Evolutionary conservation across 2,888 invertebrate species (phyloP).

Genomic region (Crocallis elinguaria): DNA sequence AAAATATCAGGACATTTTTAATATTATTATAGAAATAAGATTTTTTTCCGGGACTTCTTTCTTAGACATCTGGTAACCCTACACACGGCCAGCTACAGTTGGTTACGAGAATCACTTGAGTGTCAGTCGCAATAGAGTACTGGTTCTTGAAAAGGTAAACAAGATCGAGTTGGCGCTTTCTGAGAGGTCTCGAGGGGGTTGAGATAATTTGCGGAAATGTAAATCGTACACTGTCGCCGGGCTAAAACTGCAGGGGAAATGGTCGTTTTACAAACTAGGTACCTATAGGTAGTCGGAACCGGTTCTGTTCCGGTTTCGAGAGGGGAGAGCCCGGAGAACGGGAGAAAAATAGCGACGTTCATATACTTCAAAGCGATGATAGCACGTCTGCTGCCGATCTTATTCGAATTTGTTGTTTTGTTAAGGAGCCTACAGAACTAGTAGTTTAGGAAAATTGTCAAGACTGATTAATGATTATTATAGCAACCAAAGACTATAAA

Average conservation of each 20-base stretch:
- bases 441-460: background rate
- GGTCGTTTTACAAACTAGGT: slow-evolving; percentile 51
- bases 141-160: slow-evolving; percentile 37
- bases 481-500: too few species aligned
- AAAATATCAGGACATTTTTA: too few species aligned
- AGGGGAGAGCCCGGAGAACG: slow-evolving; percentile 42
- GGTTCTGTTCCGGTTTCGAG: slow-evolving; percentile 43
- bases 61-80: too few species aligned
- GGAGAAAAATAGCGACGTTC: slow-evolving; percentile 46
- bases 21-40: too few species aligned
- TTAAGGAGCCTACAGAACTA: too few species aligned
- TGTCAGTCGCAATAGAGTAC: slow-evolving; percentile 7
- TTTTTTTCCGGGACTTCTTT: too few species aligned
- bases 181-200: slow-evolving; percentile 24
- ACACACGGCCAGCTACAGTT: slow-evolving; percentile 14
- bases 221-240: slow-evolving; percentile 40
- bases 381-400: too few species aligned
- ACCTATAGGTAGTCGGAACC: slow-evolving; percentile 50
- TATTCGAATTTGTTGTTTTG: too few species aligned
- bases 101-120: slow-evolving; percentile 19
- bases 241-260: slow-evolving; percentile 47
- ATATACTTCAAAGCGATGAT: too few species aligned
- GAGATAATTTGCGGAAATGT: slow-evolving; percentile 42
- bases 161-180: slow-evolving; percentile 31
- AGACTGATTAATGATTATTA: too few species aligned